phyloP scores from a whole-genome alignment of 2,888 invertebrate species.

The Heliconius charithonia region DNA sequence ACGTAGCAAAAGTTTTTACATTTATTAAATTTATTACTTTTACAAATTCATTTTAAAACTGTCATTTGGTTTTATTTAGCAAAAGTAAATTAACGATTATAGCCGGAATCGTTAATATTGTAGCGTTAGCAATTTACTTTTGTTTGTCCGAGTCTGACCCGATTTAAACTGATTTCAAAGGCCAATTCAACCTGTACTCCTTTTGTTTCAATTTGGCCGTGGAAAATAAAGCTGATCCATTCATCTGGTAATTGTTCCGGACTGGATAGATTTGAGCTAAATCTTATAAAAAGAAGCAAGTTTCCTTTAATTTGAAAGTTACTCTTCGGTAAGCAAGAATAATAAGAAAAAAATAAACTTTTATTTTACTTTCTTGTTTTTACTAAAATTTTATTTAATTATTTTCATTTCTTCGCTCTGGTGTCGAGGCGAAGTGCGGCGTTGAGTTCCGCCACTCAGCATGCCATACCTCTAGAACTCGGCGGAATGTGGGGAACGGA shows the following conservation, averaged over 20 bases:
- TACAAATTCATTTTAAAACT: background rate
- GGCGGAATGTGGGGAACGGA: too few relatives aligned
- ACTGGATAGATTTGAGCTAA: slow-evolving; percentile 26
- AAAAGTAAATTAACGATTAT: slow-evolving; percentile 55
- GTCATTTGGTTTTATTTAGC: slow-evolving; percentile 10
- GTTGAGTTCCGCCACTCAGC: too few relatives aligned
- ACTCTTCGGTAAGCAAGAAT: background rate
- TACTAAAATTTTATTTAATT: background rate
- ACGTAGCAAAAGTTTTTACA: background rate
- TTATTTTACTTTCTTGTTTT: background rate
- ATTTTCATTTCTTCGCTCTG: too few relatives aligned
- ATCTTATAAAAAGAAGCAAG: slow-evolving; percentile 30
- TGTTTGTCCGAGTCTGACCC: slow-evolving; percentile 77
- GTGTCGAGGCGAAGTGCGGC: too few relatives aligned
- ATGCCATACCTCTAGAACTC: too few relatives aligned
- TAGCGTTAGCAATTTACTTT: slow-evolving; percentile 66
- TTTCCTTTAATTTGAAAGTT: slow-evolving; percentile 19
- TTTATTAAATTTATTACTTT: background rate
- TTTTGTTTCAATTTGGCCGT: slow-evolving; percentile 73
- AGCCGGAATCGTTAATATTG: slow-evolving; percentile 52
- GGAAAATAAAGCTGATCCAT: slow-evolving; percentile 70
- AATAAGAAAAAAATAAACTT: background rate
- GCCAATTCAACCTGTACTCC: slow-evolving; percentile 76
- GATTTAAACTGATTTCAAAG: slow-evolving; percentile 77
- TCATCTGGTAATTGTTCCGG: slow-evolving; percentile 54